Base-by-base conservation (phyloP, 1,140 invertebrate genomes). In the Pentalonia nigronervosa region DNA sequence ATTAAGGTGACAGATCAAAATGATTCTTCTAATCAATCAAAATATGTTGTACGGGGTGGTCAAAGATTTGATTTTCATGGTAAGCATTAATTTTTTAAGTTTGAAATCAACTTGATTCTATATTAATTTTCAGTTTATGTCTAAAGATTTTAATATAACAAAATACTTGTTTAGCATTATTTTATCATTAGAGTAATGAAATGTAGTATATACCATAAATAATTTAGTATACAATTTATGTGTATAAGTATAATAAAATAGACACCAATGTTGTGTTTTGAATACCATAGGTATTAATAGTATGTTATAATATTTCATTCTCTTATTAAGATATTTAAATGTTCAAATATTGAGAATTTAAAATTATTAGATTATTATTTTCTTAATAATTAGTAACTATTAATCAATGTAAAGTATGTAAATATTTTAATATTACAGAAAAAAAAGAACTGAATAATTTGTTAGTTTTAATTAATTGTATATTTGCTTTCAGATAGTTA, bases 31-130 rank as follows among this genome's bases (percentile, higher is more conserved):
- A 95, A 96, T 48, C 94, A 95, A 21, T 95, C 95, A 86, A 97
- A 97, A 94, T 95, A 96, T 87, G 96, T 98, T 81, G 97, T 98
- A 8, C 96, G 98, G 94, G 98, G 98, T 47, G 97, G 97, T 94
- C 95, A 95, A 14, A 96, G 96, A 94, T 97, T 96, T 94, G 95
- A 95, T 56, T 98, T 96, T 95, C 98, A 98, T 95, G 96, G 97
- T 97, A 95, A 96, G 95, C 94, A 47, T 1, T 89, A 2, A 23
- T 92, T 83, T 86, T 53, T 84, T 47, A 41, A 88, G 20, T 30
- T n/a, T 45, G 8, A 47, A 87, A 41, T 21, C 17, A 48, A 88
- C 34, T 21, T 88, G 47, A 34, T 88, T 84, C 8, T 25, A 9
- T 48, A 88, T 48, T 17, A 83, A 83, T 83, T 20, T 41, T 83